Evolutionary conservation across 1,140 invertebrate species (phyloP).

Genomic region (Ptiloglossa arizonensis): DNA sequence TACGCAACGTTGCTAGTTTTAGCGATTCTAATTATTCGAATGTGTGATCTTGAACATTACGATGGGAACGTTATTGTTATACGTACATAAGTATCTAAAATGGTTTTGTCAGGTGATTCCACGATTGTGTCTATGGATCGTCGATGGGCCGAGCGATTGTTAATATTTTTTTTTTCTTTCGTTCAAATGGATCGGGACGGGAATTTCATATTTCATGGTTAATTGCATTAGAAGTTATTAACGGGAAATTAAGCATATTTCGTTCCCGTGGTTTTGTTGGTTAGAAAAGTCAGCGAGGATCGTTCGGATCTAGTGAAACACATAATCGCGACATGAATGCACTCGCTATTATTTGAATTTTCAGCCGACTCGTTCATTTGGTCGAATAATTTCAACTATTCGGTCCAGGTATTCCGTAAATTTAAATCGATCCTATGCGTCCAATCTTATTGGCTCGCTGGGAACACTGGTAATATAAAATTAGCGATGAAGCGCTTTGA

Average conservation of each 20-base stretch:
- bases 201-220: slow-evolving; percentile 7
- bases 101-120: no score
- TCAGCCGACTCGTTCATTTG: slow-evolving; percentile 63
- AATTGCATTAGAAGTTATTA: slow-evolving; percentile 24
- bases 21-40: no score
- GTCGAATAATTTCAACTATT: slow-evolving; percentile 67
- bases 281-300: slow-evolving; percentile 51
- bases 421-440: slow-evolving; percentile 61
- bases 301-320: slow-evolving; percentile 45
- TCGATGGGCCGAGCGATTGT: no score
- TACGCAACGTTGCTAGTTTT: no score
- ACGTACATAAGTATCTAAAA: no score
- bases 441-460: slow-evolving; percentile 55
- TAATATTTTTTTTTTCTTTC: no score
- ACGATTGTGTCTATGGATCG: no score
- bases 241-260: slow-evolving; percentile 24
- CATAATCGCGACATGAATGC: slow-evolving; percentile 39
- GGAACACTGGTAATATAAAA: slow-evolving; percentile 51
- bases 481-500: slow-evolving; percentile 59
- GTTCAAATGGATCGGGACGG: not conserved
- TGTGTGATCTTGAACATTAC: no score
- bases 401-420: slow-evolving; percentile 60
- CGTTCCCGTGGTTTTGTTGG: slow-evolving; percentile 1
- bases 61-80: no score
- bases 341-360: slow-evolving; percentile 59